phyloP scores from a whole-genome alignment of 1,140 invertebrate species.

The Leucophenga varia region DNA sequence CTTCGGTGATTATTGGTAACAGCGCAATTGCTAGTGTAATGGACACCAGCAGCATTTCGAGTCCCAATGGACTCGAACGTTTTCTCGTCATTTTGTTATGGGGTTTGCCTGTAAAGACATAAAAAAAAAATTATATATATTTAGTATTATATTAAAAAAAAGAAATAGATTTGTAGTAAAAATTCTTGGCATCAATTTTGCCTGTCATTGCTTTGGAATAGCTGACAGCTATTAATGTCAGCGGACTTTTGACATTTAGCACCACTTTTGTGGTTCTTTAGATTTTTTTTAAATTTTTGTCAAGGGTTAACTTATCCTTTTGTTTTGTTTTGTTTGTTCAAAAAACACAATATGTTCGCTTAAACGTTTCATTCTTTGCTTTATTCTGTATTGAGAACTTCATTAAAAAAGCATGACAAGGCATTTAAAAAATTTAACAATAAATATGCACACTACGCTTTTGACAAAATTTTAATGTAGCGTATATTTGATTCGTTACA shows the following conservation, averaged over 20 bases:
- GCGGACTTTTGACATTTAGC: constrained; percentile 21
- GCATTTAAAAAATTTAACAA: constrained; percentile 26
- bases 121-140: too few relatives aligned
- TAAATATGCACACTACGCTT: too few relatives aligned
- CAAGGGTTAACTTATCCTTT: too few relatives aligned
- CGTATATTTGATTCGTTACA: too few relatives aligned
- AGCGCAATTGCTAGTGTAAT: constrained; percentile 36
- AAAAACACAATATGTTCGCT: constrained; percentile 49
- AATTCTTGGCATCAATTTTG: background rate
- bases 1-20: constrained; percentile 44
- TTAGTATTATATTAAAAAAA: too few relatives aligned
- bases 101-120: constrained; percentile 40
- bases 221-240: constrained; percentile 4
- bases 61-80: constrained; percentile 56
- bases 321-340: too few relatives aligned
- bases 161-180: background rate
- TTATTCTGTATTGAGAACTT: constrained; percentile 46
- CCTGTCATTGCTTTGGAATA: too few relatives aligned
- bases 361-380: too few relatives aligned
- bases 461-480: too few relatives aligned
- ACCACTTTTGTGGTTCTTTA: constrained; percentile 17
- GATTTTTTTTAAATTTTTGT: too few relatives aligned
- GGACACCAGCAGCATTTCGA: constrained; percentile 43
- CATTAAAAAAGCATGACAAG: constrained; percentile 53
- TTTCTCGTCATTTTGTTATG: constrained; percentile 51